A percentile compares a stretch with the other conserved stretches of the same genome.
Conservation (phyloP, 2,888 invertebrate species). For the Phasia obesa region DNA sequence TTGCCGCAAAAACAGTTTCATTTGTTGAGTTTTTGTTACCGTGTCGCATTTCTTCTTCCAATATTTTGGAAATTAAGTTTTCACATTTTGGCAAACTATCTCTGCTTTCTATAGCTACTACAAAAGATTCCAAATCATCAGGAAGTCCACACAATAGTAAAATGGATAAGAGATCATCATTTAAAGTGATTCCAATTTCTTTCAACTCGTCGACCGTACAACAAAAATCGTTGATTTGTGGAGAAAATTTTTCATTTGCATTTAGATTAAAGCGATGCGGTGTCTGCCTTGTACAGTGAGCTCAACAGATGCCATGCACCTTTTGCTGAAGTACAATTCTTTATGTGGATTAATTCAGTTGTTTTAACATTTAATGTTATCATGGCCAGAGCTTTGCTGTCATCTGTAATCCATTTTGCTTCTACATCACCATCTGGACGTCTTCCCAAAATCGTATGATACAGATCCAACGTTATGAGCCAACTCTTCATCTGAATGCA, state of each 20-base stretch:
- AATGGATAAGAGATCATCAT: not conserved
- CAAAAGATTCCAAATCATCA: not conserved
- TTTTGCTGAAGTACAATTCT: not conserved
- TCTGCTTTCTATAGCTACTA: not conserved
- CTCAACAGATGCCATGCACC: not conserved
- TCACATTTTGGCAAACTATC: not conserved
- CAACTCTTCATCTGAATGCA: no score
- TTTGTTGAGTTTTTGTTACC: slow-evolving; percentile 2
- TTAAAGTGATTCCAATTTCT: slow-evolving; percentile 8
- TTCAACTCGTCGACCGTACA: not conserved
- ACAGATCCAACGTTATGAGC: no score
- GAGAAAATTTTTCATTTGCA: not conserved
- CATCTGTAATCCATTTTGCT: not conserved
- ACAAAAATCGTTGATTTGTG: not conserved
- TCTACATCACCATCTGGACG: no score
- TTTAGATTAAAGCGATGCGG: not conserved
- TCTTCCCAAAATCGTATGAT: no score
- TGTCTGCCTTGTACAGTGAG: not conserved
- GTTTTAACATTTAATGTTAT: not conserved
- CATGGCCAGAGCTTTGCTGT: not conserved
- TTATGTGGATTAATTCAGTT: not conserved
- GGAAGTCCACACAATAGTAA: not conserved
- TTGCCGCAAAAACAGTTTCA: slow-evolving; percentile 22
- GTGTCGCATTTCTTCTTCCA: slow-evolving; percentile 41
- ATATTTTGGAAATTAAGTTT: slow-evolving; percentile 13